Evolutionary conservation across 2,888 invertebrate species (phyloP).

Genomic region (Eristalis tenax): DNA sequence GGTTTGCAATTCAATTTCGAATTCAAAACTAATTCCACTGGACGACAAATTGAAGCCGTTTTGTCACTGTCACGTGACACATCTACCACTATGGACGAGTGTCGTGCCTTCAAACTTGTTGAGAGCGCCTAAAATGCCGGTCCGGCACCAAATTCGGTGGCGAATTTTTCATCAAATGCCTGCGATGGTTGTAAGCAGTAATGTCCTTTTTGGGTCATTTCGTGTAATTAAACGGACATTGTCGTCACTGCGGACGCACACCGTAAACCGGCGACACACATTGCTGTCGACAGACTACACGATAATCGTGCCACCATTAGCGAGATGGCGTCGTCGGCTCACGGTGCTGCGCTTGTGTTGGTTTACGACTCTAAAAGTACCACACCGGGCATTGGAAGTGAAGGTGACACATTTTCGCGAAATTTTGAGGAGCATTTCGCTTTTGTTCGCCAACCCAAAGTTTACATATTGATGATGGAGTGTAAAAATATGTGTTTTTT

Average conservation of each 20-base stretch:
- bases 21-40: neutral
- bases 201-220: conserved; percentile 48
- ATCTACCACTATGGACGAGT: neutral
- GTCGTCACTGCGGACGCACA: neutral
- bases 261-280: conserved; percentile 16
- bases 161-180: conserved; percentile 1
- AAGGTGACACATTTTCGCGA: conserved; percentile 21
- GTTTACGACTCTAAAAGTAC: neutral
- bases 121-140: neutral
- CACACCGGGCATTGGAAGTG: neutral
- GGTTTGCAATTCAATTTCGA: neutral
- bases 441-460: neutral
- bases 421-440: neutral
- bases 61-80: neutral
- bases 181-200: neutral
- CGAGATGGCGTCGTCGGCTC: neutral
- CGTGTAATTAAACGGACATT: conserved; percentile 38
- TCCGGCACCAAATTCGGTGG: conserved; percentile 12
- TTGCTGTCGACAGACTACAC: neutral
- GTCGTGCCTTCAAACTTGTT: neutral
- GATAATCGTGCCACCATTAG: neutral
- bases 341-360: neutral
- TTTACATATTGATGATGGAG: neutral
- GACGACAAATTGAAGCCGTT: neutral
- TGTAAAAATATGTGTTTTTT: neutral